Base-by-base conservation (phyloP, 1,140 invertebrate species). In the Pachypeltis micranthus region DNA sequence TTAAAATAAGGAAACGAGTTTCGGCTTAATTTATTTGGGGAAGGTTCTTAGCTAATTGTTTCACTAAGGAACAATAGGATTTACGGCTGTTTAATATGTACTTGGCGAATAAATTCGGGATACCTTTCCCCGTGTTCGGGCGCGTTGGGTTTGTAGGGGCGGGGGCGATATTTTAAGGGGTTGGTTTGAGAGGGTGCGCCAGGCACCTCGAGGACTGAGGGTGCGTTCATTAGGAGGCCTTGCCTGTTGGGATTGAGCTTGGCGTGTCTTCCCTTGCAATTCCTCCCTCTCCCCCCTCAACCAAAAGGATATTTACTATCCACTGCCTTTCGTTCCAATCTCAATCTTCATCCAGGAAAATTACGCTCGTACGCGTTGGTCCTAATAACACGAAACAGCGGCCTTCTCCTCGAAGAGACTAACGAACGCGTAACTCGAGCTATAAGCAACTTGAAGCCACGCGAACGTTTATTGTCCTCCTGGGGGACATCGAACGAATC, bases 1-100 rank as follows among this genome's bases (percentile, higher is more conserved):
- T 57, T 57, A 57, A 57, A 57, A 57, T 57, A 57, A 29, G 55
- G 55, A 57, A 57, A 57, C 55, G 55, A 57, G 55, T 57, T 57
- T 57, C 27, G 27, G 55, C 55, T 57, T 57, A 57, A 57, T 57
- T 57, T 57, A 57, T 57, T 57, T 57, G 55, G 25, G 55, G 12
- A 57, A 23, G 7, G 55, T 57, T 57, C 55, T 57, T 57, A 57
- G 55, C 55, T 57, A 57, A 57, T 57, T 57, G 55, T 57, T 28
- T 57, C 21, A 28, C 55, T 57, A 57, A 57, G 55, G 12, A 57
- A 57, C 55, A 57, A 57, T 57, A 57, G 55, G 55, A 57, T 57
- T 57, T 57, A 57, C 55, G 23, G 55, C 55, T 57, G 55, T 57
- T 57, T 57, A 57, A 57, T 57, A 57, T 57, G 55, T 57, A 57